Evolutionary conservation across 2,888 invertebrate species (phyloP), one percentile per base, ranked within the genome.

Genomic region (Mesodorylaimus sp.): DNA sequence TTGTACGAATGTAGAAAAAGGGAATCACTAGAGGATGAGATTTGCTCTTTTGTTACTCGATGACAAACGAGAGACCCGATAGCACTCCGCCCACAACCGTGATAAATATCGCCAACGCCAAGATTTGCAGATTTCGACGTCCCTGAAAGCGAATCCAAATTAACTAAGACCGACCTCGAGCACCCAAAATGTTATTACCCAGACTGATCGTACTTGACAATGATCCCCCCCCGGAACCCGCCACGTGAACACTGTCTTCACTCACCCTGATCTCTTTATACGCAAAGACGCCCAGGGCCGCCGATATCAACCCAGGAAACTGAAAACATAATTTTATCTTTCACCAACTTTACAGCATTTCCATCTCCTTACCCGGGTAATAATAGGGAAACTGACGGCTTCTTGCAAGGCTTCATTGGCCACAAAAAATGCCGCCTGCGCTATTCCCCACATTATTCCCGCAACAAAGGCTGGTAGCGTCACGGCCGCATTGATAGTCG

Each of bases 371-470:
- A 52, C 54, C 57, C 70, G 67, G 23, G 70, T 66, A 16, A 71
- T 65, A 43, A 73, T 70, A 16, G 73, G 73, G 53, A 71, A 73
- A 24, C 68, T 66, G 48, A 72, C 64, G n/a, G 71, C 60, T 54
- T 70, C 68, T 1, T 68, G 68, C 26, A 73, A 60, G 2, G 61
- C 59, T 50, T 66, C 62, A 58, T 73, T 73, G 26, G 73, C 72
- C 16, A 73, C 58, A 59, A 73, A 72, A 64, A 71, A 74, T 32
- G 64, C 60, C 3, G 66, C 58, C n/a, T 69, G 67, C 23, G 70
- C 73, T 5, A 70, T 55, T 2, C 63, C 68, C 73, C 73, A 73
- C 63, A 73, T 64, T 7, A 66, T 41, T 0, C 73, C 73, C 2
- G 69, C 66, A n/a, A 66, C 52, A 37, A 70, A 56, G 5, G 67